These are phyloP conservation scores for Brachionus calyciflorus DNA, from an alignment of 1,140 invertebrate genomes.

Conservation along the genomic window DNA sequence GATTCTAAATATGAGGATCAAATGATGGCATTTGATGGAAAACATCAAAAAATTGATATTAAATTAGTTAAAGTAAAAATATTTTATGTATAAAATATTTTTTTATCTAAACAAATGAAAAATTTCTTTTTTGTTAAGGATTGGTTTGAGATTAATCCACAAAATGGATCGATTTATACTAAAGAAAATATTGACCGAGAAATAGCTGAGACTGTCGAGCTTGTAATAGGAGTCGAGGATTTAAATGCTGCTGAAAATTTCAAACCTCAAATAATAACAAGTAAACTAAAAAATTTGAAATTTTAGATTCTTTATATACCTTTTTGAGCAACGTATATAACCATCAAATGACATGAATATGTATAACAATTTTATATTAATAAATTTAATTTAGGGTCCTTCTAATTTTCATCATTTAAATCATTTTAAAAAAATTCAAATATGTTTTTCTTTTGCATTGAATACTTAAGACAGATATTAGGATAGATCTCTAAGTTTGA, in stretches of 20 bases:
- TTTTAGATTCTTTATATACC: too few relatives aligned
- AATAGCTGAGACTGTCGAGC: slow-evolving; percentile 73
- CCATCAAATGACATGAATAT: too few relatives aligned
- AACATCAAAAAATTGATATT: background rate
- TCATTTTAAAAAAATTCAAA: too few relatives aligned
- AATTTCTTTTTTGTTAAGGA: slow-evolving; percentile 54
- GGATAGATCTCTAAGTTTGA: too few relatives aligned
- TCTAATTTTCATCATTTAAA: too few relatives aligned
- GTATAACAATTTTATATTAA: too few relatives aligned
- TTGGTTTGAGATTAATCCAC: slow-evolving; percentile 49
- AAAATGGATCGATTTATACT: slow-evolving; percentile 47
- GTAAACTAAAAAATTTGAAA: slow-evolving; percentile 60
- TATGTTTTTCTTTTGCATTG: too few relatives aligned
- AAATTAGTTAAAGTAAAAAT: slow-evolving; percentile 5
- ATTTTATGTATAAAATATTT: background rate
- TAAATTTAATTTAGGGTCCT: too few relatives aligned
- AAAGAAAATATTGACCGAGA: slow-evolving; percentile 73
- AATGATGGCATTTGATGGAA: background rate
- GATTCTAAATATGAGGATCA: background rate
- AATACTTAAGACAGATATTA: too few relatives aligned
- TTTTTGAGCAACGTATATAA: too few relatives aligned
- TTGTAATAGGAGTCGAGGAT: slow-evolving; percentile 77
- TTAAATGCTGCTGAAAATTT: slow-evolving; percentile 71
- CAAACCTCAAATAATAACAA: slow-evolving; percentile 68
- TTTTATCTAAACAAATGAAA: slow-evolving; percentile 54